These are phyloP conservation scores for Anneissia japonica DNA, from an alignment of 35 echinoderm and acorn worm species.

Conservation along the genomic window DNA sequence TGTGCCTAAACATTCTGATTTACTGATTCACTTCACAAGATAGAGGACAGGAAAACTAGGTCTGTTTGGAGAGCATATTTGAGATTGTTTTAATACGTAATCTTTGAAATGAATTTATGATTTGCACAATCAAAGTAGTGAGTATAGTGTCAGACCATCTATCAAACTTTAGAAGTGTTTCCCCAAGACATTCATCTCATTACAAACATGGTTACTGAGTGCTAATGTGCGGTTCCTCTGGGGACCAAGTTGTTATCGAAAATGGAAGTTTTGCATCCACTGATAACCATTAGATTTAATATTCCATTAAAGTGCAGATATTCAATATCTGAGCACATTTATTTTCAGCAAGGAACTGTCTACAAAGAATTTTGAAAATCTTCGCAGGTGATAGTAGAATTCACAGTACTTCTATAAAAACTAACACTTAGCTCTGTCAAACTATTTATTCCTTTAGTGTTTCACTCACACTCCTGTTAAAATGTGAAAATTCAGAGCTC, in stretches of 20 bases:
- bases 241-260: not conserved
- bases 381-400: no score
- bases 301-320: not conserved
- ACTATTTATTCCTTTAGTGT: no score
- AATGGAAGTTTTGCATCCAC: not conserved
- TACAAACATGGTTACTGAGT: not conserved
- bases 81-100: not conserved
- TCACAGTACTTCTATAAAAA: no score
- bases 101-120: not conserved
- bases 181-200: not conserved
- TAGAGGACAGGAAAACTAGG: not conserved
- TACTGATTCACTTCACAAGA: not conserved
- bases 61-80: not conserved
- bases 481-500: no score
- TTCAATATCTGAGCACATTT: not conserved
- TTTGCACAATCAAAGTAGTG: not conserved
- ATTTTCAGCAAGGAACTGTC: not conserved
- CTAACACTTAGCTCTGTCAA: no score
- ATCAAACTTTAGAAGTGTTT: not conserved
- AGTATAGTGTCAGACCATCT: not conserved
- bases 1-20: no score
- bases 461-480: no score
- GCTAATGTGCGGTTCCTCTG: not conserved
- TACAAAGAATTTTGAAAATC: not conserved
- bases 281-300: not conserved